phyloP scores from a whole-genome alignment of 2,113 vertebrate genomes.

The Corydoras maculifer region DNA sequence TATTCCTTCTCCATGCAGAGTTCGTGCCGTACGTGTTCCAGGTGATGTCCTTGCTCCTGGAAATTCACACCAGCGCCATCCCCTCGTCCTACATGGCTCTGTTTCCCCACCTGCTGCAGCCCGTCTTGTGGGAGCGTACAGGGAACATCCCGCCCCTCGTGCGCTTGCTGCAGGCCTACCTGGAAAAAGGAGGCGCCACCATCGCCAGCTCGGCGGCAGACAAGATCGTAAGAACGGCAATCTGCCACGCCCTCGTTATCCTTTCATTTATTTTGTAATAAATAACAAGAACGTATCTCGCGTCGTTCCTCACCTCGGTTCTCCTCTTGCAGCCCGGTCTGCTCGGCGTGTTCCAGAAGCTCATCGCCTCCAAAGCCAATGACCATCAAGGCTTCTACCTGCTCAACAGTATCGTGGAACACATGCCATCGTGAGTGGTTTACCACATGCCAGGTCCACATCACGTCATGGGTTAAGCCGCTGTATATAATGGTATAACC shows the following conservation, averaged over 20 bases:
- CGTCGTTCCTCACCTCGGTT: not conserved
- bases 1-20: conserved; percentile 62
- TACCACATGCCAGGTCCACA: too few species aligned
- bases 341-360: conserved; percentile 94
- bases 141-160: conserved; percentile 96
- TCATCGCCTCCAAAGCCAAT: conserved; percentile 95
- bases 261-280: too few species aligned
- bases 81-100: conserved; percentile 90
- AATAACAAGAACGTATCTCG: too few species aligned
- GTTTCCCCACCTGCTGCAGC: conserved; percentile 94
- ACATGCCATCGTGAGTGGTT: conserved; percentile 86
- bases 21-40: conserved; percentile 98
- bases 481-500: too few species aligned
- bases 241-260: too few species aligned
- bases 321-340: conserved; percentile 76
- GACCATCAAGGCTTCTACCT: conserved; percentile 98
- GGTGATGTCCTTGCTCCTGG: conserved; percentile 97
- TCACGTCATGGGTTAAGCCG: too few species aligned
- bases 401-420: conserved; percentile 93
- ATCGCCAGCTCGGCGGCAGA: conserved; percentile 84
- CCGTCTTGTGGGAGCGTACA: conserved; percentile 88
- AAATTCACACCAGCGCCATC: conserved; percentile 86
- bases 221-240: conserved; percentile 79
- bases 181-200: conserved; percentile 79
- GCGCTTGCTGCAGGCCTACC: conserved; percentile 88